Evolutionary conservation across 2,888 invertebrate species (phyloP).

Genomic region (Merodon equestris): DNA sequence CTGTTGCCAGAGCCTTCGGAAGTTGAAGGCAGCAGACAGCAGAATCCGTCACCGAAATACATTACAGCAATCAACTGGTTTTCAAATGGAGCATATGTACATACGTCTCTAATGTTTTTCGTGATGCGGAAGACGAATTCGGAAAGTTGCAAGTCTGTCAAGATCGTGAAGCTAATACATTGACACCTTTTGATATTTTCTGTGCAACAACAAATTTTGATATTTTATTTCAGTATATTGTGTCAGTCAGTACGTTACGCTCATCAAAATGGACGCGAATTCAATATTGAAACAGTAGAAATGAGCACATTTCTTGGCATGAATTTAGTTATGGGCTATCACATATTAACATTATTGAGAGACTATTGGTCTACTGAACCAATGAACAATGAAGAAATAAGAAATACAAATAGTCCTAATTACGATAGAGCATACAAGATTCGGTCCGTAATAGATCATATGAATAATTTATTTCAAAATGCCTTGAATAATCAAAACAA

Average conservation of each 20-base stretch:
- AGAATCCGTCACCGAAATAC: not conserved
- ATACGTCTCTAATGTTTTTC: too few species aligned
- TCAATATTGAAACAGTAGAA: conserved; percentile 4
- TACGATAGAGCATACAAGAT: conserved; percentile 26
- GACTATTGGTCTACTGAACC: conserved; percentile 23
- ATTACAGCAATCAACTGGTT: not conserved
- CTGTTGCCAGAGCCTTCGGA: not conserved
- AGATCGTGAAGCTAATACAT: not conserved
- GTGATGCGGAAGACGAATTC: too few species aligned
- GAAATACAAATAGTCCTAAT: not conserved
- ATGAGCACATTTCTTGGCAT: conserved; percentile 25
- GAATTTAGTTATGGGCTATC: conserved; percentile 3
- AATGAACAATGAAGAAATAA: conserved; percentile 1
- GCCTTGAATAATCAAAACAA: not conserved
- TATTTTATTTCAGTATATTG: not conserved
- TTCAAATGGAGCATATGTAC: not conserved
- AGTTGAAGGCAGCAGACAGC: too few species aligned
- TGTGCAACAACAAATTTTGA: conserved; percentile 4
- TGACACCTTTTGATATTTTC: conserved; percentile 8
- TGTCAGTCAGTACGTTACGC: conserved; percentile 1
- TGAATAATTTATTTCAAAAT: conserved; percentile 8
- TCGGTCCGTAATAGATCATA: not conserved
- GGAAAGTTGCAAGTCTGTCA: too few species aligned
- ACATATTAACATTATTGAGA: not conserved
- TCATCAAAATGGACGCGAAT: conserved; percentile 16